Evolutionary conservation across 2,888 invertebrate genomes (phyloP), one percentile per base, ranked within the genome.

Genomic region (Andrena trimmerana): DNA sequence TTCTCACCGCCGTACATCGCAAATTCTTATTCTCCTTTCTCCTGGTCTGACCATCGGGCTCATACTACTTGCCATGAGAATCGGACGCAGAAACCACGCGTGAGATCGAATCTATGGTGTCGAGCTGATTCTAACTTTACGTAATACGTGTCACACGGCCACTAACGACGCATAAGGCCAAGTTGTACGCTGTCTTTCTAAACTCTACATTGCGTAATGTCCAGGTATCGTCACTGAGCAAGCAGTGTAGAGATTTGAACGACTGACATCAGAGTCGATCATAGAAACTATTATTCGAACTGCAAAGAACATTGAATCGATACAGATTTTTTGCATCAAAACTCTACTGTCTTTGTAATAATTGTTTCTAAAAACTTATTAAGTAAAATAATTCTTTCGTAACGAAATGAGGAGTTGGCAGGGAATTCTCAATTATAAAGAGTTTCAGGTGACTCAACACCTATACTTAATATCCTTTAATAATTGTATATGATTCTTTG

Each of bases 71-170:
- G 8, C 10, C 59, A 31, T 31, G 16, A 66, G 27, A 70, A 4
- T 5, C 50, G 8, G 50, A 24, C 7, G 24, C 31, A 16, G 5
- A 31, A 24, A 31, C 24, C 57, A 27, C 31, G 2, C 36, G 50
- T 0, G 16, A 50, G 20, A 36, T 36, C 27, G 8, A 68, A 20
- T 70, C 50, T 50, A 33, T 24, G 16, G 27, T 20, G 16, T 62
- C 31, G 31, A 33, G 48, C 54, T 71, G 80, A 60, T 80, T 80
- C 69, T 16, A 66, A 54, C 31, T 80, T 80, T 80, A 80, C 80
- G 50, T 80, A 79, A 71, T 27, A 16, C 42, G 8, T 24, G 71
- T 50, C 80, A 33, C 57, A 52, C 57, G 42, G 10, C 27, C 27
- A 8, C 24, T 59, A 73, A 57, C 74, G 57, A 80, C 71, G 42